phyloP scores from a whole-genome alignment of 2,888 invertebrate genomes.

The Lepetodrilus schrolli region DNA sequence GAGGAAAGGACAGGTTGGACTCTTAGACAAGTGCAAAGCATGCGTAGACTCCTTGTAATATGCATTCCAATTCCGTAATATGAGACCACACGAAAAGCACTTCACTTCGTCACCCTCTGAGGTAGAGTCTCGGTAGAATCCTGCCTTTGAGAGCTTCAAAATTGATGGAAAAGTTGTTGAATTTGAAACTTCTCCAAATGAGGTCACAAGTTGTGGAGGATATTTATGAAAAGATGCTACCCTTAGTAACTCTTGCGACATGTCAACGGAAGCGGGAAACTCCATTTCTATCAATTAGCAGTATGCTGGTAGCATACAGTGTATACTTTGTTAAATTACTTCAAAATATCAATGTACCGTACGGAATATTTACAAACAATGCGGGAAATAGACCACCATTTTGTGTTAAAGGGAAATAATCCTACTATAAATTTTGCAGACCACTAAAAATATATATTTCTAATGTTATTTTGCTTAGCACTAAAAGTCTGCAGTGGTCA shows the following conservation, averaged over 20 bases:
- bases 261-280: background rate
- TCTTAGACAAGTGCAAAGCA: background rate
- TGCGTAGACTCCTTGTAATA: background rate
- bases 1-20: background rate
- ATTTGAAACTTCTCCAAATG: background rate
- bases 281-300: background rate
- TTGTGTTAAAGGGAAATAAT: background rate
- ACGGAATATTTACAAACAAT: conserved; percentile 6
- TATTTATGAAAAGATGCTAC: background rate
- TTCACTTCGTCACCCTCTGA: background rate
- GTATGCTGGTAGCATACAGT: background rate
- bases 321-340: background rate
- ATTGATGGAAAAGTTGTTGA: background rate
- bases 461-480: too few species aligned
- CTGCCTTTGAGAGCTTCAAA: background rate
- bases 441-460: too few species aligned
- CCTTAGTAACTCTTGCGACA: background rate
- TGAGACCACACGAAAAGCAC: conserved; percentile 2
- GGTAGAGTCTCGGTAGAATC: background rate
- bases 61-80: background rate
- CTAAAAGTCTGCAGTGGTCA: too few species aligned
- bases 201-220: conserved; percentile 4
- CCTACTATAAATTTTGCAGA: too few species aligned
- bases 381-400: background rate
- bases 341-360: background rate